Percentiles rank a stretch among this genome's conserved stretches.
Conservation (phyloP, 2,113 vertebrate species). For the Xiphophorus hellerii region DNA sequence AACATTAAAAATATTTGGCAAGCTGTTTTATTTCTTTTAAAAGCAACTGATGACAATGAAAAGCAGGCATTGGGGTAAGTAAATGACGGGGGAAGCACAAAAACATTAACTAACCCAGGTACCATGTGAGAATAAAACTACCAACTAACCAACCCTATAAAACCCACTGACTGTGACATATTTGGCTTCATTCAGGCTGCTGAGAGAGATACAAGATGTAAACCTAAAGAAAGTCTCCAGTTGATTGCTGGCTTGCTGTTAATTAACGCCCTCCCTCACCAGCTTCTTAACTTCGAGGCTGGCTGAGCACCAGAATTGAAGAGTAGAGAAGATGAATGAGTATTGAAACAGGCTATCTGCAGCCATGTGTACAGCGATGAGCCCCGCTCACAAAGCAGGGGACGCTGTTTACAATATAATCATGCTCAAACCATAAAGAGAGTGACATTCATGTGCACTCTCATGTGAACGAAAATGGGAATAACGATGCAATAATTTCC, state of each 20-base stretch:
- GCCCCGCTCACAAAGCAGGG: conserved; percentile 25
- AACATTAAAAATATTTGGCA: not conserved
- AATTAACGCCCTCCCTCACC: conserved; percentile 66
- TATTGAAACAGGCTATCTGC: conserved; percentile 65
- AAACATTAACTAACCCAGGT: not conserved
- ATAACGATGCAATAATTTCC: conserved; percentile 60
- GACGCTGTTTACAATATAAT: conserved; percentile 66
- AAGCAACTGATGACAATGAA: not conserved
- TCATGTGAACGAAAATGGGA: conserved; percentile 56
- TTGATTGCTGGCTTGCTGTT: conserved; percentile 50
- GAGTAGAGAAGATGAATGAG: conserved; percentile 72
- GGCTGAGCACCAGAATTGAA: conserved; percentile 74
- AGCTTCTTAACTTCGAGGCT: conserved; percentile 62
- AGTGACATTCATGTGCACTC: conserved; percentile 53
- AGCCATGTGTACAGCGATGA: conserved; percentile 56
- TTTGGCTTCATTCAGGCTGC: conserved; percentile 32
- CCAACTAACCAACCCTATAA: not conserved
- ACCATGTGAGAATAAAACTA: not conserved
- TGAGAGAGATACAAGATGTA: conserved; percentile 43
- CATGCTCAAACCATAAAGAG: conserved; percentile 42
- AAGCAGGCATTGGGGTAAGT: not conserved
- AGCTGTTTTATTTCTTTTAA: not conserved
- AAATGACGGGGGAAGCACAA: not conserved
- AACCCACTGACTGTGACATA: not conserved
- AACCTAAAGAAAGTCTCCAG: conserved; percentile 59